Percentiles rank a stretch among this genome's conserved stretches.
Conservation (phyloP, 2,888 invertebrate species). For the Trichacis sp. region DNA sequence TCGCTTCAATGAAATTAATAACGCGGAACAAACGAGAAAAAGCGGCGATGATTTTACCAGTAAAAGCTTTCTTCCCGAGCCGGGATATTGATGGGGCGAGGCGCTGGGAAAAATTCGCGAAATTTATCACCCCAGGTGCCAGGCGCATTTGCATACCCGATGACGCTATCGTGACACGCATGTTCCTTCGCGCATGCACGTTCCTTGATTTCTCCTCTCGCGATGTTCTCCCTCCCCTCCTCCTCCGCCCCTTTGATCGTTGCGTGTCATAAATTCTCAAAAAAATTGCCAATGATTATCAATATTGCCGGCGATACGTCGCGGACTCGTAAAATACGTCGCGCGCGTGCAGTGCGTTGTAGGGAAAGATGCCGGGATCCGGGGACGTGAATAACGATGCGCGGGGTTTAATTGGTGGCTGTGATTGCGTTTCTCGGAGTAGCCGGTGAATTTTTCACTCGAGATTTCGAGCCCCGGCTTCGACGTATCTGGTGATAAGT, state of each 20-base stretch:
- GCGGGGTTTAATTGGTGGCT: background rate
- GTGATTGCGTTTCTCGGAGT: slow-evolving; percentile 11
- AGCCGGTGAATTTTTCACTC: slow-evolving; percentile 24
- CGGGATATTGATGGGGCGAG: slow-evolving; percentile 15
- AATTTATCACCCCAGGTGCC: slow-evolving; percentile 66
- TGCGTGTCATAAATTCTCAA: slow-evolving; percentile 15
- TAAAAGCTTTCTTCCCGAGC: background rate
- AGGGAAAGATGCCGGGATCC: no score
- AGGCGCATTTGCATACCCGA: slow-evolving; percentile 63
- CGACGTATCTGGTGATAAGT: slow-evolving; percentile 49
- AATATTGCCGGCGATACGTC: background rate
- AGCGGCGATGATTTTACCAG: background rate
- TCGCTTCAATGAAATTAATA: background rate
- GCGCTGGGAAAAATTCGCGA: slow-evolving; percentile 33
- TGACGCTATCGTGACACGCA: slow-evolving; percentile 52
- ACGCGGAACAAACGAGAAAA: background rate
- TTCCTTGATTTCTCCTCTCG: slow-evolving; percentile 26
- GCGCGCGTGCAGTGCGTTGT: no score
- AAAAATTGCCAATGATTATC: slow-evolving; percentile 11
- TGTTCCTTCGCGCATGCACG: slow-evolving; percentile 34
- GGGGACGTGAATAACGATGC: background rate
- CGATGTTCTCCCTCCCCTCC: slow-evolving; percentile 26
- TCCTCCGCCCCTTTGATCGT: slow-evolving; percentile 22
- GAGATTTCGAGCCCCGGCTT: slow-evolving; percentile 37
- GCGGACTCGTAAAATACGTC: no score